A percentile compares a stretch with the other conserved stretches of the same genome.
Conservation (phyloP, 1,140 invertebrate genomes). For the Drosophila ercepeae region DNA sequence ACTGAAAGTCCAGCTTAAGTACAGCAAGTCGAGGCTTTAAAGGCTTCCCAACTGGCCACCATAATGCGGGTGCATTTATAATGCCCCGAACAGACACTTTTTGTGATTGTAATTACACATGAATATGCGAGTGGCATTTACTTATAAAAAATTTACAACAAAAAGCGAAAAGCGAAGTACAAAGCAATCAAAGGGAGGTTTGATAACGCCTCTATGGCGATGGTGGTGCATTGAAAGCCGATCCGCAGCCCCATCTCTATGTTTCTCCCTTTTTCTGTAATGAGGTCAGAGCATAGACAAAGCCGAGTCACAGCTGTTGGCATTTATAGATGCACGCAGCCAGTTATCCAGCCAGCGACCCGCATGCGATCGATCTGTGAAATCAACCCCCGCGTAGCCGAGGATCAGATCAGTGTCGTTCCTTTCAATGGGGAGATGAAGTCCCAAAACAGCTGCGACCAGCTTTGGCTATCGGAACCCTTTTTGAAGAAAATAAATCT, state of each 20-base stretch:
- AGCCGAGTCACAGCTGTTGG: conserved; percentile 69
- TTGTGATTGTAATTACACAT: conserved; percentile 50
- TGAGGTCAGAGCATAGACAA: conserved; percentile 62
- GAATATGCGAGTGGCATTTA: conserved; percentile 32
- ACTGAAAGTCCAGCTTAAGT: conserved; percentile 31
- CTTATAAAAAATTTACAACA: conserved; percentile 1
- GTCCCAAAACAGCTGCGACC: conserved; percentile 35
- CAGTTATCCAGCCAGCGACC: conserved; percentile 22
- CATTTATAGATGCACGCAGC: conserved; percentile 51
- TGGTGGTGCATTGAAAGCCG: conserved; percentile 58
- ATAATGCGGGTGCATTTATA: conserved; percentile 54
- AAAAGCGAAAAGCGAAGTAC: conserved; percentile 13
- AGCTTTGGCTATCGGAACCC: conserved; percentile 15
- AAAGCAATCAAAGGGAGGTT: conserved; percentile 52
- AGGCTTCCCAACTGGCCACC: conserved; percentile 34
- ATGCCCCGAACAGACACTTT: conserved; percentile 48
- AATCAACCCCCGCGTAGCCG: conserved; percentile 66
- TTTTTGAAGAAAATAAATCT: conserved; percentile 28
- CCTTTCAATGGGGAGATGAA: conserved; percentile 1
- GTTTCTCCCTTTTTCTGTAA: conserved; percentile 40
- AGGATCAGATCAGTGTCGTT: conserved; percentile 33
- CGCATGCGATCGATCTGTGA: conserved; percentile 67
- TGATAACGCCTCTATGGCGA: conserved; percentile 37
- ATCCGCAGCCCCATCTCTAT: conserved; percentile 15
- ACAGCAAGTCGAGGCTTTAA: conserved; percentile 32